Percentiles rank a stretch among this genome's conserved stretches.
Conservation (phyloP, 2,888 invertebrate genomes). For the Tachina grossa region DNA sequence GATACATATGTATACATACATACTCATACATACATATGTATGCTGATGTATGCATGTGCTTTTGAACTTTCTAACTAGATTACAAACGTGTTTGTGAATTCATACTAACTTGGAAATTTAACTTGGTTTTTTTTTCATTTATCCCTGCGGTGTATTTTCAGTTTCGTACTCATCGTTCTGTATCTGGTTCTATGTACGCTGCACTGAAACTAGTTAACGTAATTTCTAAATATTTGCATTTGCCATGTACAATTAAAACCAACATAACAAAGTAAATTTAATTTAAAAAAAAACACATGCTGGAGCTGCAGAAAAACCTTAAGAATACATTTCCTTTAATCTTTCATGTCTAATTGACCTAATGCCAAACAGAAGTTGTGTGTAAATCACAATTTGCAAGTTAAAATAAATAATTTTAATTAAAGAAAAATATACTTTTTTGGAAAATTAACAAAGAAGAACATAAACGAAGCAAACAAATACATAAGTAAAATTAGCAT, state of each 20-base stretch:
- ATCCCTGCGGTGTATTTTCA: constrained; percentile 31
- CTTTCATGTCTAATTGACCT: constrained; percentile 1
- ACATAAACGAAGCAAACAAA: too few relatives aligned
- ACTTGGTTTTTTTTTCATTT: neutral
- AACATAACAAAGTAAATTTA: constrained; percentile 34
- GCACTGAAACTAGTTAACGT: constrained; percentile 34
- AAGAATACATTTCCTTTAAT: constrained; percentile 25
- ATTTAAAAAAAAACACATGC: neutral
- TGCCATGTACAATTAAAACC: constrained; percentile 38
- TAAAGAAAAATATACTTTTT: neutral
- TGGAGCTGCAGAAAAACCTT: constrained; percentile 29
- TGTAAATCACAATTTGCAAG: constrained; percentile 6
- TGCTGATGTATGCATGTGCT: neutral
- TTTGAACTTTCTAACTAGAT: neutral
- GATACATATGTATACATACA: neutral
- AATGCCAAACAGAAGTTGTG: neutral
- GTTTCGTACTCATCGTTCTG: neutral
- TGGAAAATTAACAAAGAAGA: too few relatives aligned
- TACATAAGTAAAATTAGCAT: too few relatives aligned
- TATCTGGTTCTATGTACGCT: neutral
- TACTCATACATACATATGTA: neutral
- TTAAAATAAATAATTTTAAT: constrained; percentile 3
- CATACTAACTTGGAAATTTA: neutral
- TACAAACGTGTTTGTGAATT: neutral
- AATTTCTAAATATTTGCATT: constrained; percentile 32